These are phyloP conservation scores for Drepanosiphum platanoidis DNA, from an alignment of 2,888 invertebrate genomes.

Conservation along the genomic window DNA sequence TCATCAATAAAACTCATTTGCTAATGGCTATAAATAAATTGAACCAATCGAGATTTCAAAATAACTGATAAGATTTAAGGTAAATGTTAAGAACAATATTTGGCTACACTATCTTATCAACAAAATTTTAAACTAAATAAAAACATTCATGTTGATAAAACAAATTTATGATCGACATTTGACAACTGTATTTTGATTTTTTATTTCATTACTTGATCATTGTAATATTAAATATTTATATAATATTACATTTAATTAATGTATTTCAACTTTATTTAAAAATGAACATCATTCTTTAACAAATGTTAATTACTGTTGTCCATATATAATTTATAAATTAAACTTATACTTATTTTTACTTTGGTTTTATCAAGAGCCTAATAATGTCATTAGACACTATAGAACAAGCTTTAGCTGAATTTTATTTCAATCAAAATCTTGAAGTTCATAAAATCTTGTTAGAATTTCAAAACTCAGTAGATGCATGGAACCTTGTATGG, in stretches of 20 bases:
- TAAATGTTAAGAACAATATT: neutral
- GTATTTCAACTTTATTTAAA: no score
- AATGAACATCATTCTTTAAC: no score
- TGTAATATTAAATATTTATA: no score
- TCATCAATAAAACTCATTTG: no score
- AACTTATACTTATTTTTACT: neutral
- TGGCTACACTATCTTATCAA: constrained; percentile 43
- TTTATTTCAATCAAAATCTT: constrained; percentile 53
- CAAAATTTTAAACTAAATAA: constrained; percentile 26
- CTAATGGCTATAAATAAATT: neutral
- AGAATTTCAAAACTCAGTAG: constrained; percentile 82
- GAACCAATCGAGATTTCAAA: neutral
- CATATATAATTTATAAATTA: neutral
- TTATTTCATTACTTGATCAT: no score
- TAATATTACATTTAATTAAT: no score
- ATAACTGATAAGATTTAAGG: neutral
- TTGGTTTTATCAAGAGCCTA: neutral
- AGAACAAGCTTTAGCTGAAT: constrained; percentile 55
- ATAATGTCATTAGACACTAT: constrained; percentile 49
- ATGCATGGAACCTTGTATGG: constrained; percentile 95
- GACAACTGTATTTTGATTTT: neutral
- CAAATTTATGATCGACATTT: neutral
- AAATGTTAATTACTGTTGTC: neutral
- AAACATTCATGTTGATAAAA: constrained; percentile 5
- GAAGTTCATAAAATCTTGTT: constrained; percentile 70